Evolutionary conservation across 2,113 vertebrate genomes (phyloP), one percentile per base, ranked within the genome.

Genomic region (Phalacrocorax carbo): DNA sequence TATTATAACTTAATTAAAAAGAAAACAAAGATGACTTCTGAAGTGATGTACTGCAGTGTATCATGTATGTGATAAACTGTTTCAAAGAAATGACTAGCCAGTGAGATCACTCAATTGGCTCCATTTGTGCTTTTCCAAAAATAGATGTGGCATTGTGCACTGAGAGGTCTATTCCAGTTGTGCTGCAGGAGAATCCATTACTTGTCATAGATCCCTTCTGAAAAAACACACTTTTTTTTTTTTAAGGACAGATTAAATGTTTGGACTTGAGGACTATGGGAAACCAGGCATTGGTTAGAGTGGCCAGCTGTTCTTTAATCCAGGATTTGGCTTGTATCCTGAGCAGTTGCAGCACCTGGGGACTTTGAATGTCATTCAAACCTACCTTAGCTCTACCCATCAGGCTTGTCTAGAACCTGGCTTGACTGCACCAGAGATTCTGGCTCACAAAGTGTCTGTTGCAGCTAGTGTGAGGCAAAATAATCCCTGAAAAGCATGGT

Each of bases 31-130:
- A 76, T 86, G 3, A 72, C 44, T 80, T 76, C 58, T 90, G 58
- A 76, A 88, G n/a, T 75, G 64, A 84, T 49, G 57, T 57, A 71
- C 48, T 65, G 44, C 34, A 84, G 55, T 42, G 29, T 81, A 66
- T 86, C 68, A 71, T 84, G 17, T 88, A 81, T n/a, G 42, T 10
- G n/a, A 84, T 86, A 81, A 90, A 82, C 18, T 84, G 36, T 91
- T 97, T 88, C 70, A 88, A 86, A 89, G 55, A 95, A 94, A 91
- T 96, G 70, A 71, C 55, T 86, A 94, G 86, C 55, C 90, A 88
- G 58, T 94, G 88, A 94, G 82, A 79, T 97, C 88, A 95, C 30
- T 65, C 55, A 65, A 2, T 69, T 96, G 86, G 94, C 86, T 93
- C 30, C 3, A 12, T 55, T 84, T 94, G n/a, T 78, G 48, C 42